Evolutionary conservation across 2,113 vertebrate genomes (phyloP).

Genomic region (Forbesichthys papilliferus): DNA sequence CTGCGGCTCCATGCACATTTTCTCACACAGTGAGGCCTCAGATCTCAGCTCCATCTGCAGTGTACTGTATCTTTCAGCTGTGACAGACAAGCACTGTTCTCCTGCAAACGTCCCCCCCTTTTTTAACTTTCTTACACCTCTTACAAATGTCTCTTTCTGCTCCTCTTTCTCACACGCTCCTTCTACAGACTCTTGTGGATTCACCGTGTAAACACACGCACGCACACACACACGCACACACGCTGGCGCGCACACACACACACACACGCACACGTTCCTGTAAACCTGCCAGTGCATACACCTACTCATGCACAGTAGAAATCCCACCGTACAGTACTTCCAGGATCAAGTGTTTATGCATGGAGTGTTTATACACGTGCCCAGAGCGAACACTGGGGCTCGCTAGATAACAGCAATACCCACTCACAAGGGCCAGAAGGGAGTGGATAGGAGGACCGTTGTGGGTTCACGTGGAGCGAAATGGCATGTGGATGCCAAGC

Average conservation of each 20-base stretch:
- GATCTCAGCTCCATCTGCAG: constrained; percentile 9
- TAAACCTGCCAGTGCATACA: constrained; percentile 10
- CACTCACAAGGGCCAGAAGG: constrained; percentile 49
- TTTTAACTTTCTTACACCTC: constrained; percentile 22
- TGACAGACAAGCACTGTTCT: neutral
- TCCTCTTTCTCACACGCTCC: neutral
- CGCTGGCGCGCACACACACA: constrained; percentile 11
- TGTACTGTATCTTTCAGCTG: no score
- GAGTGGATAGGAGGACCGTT: constrained; percentile 31
- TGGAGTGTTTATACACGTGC: constrained; percentile 49
- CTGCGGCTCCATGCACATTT: no score
- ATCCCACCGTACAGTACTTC: constrained; percentile 52
- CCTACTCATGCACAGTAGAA: constrained; percentile 20
- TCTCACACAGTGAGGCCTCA: neutral
- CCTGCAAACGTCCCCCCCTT: constrained; percentile 13
- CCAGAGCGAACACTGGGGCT: constrained; percentile 58
- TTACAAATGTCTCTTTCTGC: neutral
- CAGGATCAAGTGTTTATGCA: constrained; percentile 43
- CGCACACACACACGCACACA: constrained; percentile 10
- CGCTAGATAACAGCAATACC: constrained; percentile 64
- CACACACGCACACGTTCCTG: constrained; percentile 3
- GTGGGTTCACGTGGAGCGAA: constrained; percentile 47
- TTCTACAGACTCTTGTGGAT: constrained; percentile 7
- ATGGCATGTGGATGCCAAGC: constrained; percentile 50
- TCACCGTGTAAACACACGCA: constrained; percentile 12